Conservation (phyloP, 30 jellyfish, hydroid and myxozoan species). For the Aurelia sp. region DNA sequence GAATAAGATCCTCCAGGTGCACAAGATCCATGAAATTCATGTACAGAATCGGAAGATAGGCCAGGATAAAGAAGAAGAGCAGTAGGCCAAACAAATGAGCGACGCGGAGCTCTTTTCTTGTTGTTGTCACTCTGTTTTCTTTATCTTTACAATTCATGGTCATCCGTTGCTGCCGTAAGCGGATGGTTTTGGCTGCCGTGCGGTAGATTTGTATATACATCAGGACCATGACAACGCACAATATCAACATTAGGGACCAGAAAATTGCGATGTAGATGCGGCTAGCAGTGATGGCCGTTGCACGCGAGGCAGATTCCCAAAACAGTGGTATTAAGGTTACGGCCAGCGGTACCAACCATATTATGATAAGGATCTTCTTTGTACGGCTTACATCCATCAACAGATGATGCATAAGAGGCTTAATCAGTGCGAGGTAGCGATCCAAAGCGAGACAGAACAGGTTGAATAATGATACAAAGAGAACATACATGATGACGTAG, state of each 20-base stretch:
- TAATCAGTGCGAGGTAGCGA: slow-evolving; percentile 86
- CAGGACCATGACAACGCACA: slow-evolving; percentile 71
- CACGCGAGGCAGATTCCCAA: slow-evolving; percentile 58
- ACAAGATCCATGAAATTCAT: slow-evolving; percentile 66
- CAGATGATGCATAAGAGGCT: slow-evolving; percentile 85
- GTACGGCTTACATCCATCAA: slow-evolving; percentile 73
- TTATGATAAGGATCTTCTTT: slow-evolving; percentile 40
- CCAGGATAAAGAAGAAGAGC: slow-evolving; percentile 81
- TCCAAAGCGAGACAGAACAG: slow-evolving; percentile 80
- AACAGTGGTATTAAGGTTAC: slow-evolving; percentile 68
- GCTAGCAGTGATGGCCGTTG: slow-evolving; percentile 5
- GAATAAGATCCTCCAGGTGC: slow-evolving; percentile 11
- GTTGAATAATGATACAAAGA: slow-evolving; percentile 81
- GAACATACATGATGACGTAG: slow-evolving; percentile 58
- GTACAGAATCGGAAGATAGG: slow-evolving; percentile 88
- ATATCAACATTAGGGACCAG: slow-evolving; percentile 75
- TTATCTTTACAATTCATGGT: slow-evolving; percentile 5
- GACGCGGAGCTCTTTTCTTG: slow-evolving; percentile 86
- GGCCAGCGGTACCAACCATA: slow-evolving; percentile 78
- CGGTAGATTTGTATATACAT: slow-evolving; percentile 67
- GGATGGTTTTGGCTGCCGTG: slow-evolving; percentile 74
- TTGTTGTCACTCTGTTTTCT: slow-evolving; percentile 30
- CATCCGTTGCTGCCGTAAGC: slow-evolving; percentile 57
- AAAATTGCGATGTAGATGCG: slow-evolving; percentile 37
- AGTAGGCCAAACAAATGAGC: slow-evolving; percentile 89